These are phyloP conservation scores for Spilogale gracilis DNA, from an alignment of 2,113 vertebrate species.

Conservation along the genomic window DNA sequence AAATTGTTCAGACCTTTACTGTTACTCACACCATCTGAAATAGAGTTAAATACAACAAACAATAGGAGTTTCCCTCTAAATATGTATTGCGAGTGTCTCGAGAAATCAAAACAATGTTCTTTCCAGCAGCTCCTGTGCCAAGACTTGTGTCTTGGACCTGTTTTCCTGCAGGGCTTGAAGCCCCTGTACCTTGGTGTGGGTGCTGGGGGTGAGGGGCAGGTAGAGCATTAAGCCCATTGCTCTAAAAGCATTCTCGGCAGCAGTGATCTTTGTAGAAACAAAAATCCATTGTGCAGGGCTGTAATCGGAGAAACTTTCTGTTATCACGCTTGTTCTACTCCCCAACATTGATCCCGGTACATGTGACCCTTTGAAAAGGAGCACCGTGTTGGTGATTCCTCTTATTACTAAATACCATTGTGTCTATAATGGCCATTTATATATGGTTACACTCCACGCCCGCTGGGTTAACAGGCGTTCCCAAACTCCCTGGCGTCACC, in stretches of 20 bases:
- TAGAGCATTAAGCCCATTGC: conserved; percentile 39
- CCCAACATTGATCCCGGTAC: conserved; percentile 70
- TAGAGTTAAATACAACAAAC: conserved; percentile 46
- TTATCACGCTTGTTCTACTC: conserved; percentile 61
- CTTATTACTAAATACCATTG: conserved; percentile 74
- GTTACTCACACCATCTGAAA: neutral
- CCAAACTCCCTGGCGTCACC: conserved; percentile 33
- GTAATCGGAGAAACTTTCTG: conserved; percentile 82
- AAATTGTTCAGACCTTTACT: conserved; percentile 56
- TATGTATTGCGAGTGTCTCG: neutral
- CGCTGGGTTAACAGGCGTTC: conserved; percentile 54
- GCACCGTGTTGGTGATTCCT: conserved; percentile 15
- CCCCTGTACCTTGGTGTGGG: neutral
- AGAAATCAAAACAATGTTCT: neutral
- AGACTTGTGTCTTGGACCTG: neutral
- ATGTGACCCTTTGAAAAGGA: conserved; percentile 80
- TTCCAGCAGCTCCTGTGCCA: neutral
- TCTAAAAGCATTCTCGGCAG: conserved; percentile 74
- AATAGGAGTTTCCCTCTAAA: neutral
- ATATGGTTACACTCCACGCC: conserved; percentile 53
- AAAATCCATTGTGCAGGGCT: conserved; percentile 63
- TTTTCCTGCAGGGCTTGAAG: conserved; percentile 24
- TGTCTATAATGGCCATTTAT: conserved; percentile 65
- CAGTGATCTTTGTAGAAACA: conserved; percentile 71
- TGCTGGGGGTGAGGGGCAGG: neutral